Conservation (phyloP, 2,888 invertebrate species). For the Halocaridina rubra region DNA sequence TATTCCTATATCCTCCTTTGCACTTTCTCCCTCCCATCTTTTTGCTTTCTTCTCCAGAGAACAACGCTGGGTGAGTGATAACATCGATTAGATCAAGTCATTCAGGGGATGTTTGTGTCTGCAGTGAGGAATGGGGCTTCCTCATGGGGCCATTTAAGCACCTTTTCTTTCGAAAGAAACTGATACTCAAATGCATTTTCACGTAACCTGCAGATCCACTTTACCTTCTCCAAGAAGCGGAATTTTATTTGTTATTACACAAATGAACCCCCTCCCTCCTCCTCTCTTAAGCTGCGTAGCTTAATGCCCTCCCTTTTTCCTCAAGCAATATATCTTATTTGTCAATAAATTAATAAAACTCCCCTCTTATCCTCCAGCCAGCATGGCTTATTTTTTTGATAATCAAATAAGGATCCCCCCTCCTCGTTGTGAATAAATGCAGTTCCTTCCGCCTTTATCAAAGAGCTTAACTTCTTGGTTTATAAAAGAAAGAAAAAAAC, state of each 20-base stretch:
- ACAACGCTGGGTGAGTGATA: no score
- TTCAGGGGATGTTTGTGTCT: no score
- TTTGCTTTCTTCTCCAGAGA: not conserved
- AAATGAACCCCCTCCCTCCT: not conserved
- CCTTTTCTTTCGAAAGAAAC: no score
- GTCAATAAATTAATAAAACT: not conserved
- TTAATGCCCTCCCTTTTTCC: not conserved
- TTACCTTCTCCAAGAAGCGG: not conserved
- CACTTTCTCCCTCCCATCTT: not conserved
- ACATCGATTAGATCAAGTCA: no score
- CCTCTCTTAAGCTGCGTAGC: not conserved
- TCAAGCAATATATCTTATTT: not conserved
- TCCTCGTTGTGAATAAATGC: no score
- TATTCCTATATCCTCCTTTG: not conserved
- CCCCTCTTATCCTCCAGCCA: not conserved
- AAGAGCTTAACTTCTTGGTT: no score
- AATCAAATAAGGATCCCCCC: not conserved
- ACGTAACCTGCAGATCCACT: no score
- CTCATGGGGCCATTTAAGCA: no score
- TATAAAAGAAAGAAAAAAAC: no score
- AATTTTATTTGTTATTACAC: not conserved
- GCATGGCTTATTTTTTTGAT: not conserved
- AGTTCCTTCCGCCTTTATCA: no score
- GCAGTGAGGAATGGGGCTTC: no score
- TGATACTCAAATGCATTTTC: no score